These are phyloP conservation scores for Hycleus phaleratus DNA, from an alignment of 1,140 invertebrate genomes.

Conservation along the genomic window DNA sequence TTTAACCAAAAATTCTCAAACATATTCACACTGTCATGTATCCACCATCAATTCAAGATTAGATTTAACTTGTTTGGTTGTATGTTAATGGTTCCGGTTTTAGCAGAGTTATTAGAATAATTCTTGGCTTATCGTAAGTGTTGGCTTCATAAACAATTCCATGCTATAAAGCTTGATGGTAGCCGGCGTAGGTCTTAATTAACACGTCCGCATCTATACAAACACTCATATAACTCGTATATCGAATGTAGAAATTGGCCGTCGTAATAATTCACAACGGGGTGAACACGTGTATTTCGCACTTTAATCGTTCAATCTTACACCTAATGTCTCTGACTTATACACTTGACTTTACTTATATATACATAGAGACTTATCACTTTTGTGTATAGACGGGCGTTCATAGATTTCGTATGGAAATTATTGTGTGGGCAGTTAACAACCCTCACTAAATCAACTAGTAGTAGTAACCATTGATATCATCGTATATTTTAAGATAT, in stretches of 20 bases:
- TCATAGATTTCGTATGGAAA: slow-evolving; percentile 20
- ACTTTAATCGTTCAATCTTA: slow-evolving; percentile 20
- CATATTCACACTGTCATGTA: too few species aligned
- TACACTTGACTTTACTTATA: slow-evolving; percentile 13
- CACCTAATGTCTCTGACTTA: slow-evolving; percentile 20
- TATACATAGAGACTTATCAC: slow-evolving; percentile 11
- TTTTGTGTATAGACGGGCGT: slow-evolving; percentile 9
- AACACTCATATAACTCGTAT: slow-evolving; percentile 17
- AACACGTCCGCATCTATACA: slow-evolving; percentile 13
- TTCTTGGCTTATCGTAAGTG: too few species aligned
- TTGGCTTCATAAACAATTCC: neutral
- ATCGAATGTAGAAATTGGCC: slow-evolving; percentile 16
- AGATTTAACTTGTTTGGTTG: too few species aligned
- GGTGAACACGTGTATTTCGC: slow-evolving; percentile 22
- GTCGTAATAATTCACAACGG: slow-evolving; percentile 18
- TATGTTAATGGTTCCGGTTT: too few species aligned
- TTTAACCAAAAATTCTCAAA: too few species aligned
- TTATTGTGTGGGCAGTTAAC: slow-evolving; percentile 16
- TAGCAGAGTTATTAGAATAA: too few species aligned
- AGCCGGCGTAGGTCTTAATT: slow-evolving; percentile 14
- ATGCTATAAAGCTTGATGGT: neutral
- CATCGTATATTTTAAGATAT: slow-evolving; percentile 9
- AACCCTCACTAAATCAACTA: slow-evolving; percentile 5
- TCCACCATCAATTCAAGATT: too few species aligned
- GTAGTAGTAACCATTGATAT: slow-evolving; percentile 3